A percentile compares a stretch with the other conserved stretches of the same genome.
phyloP scores from a whole-genome alignment of 2,113 vertebrate species.

The Leptobrachium leishanense region DNA sequence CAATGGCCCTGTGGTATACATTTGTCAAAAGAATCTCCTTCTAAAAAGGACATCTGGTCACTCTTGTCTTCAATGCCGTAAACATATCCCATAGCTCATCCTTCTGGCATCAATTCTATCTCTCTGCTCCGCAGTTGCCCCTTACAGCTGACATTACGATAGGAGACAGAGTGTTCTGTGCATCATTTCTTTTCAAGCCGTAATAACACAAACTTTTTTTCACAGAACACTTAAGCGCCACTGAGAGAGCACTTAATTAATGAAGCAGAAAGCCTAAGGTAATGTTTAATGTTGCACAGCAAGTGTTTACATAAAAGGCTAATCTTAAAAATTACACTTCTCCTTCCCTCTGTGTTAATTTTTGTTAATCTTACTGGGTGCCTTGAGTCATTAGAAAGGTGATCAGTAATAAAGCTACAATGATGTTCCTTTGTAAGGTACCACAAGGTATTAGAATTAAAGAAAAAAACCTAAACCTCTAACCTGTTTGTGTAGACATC shows the following conservation, averaged over 20 bases:
- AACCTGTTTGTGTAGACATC: too few relatives aligned
- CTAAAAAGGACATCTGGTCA: too few relatives aligned
- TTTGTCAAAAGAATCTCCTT: too few relatives aligned
- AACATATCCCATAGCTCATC: not conserved
- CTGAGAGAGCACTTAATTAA: conserved; percentile 41
- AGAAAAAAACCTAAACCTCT: not conserved
- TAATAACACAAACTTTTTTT: conserved; percentile 33
- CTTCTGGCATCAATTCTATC: not conserved
- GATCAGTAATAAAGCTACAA: conserved; percentile 38
- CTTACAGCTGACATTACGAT: conserved; percentile 71
- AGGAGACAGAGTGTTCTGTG: conserved; percentile 67
- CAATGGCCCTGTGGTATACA: too few relatives aligned
- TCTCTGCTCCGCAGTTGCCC: conserved; percentile 49
- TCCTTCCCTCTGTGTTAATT: not conserved
- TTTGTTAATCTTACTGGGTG: conserved; percentile 33
- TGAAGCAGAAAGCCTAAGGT: conserved; percentile 54
- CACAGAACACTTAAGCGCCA: conserved; percentile 18
- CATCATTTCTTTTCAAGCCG: conserved; percentile 53
- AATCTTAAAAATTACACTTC: conserved; percentile 22
- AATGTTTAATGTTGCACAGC: conserved; percentile 47
- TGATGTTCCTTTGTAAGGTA: not conserved
- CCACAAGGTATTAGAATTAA: conserved; percentile 18
- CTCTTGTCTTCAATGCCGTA: too few relatives aligned
- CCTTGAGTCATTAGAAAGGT: conserved; percentile 18
- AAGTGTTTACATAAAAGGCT: conserved; percentile 50